phyloP scores from a whole-genome alignment of 2,888 invertebrate genomes.

The Xanthorhoe spadicearia region DNA sequence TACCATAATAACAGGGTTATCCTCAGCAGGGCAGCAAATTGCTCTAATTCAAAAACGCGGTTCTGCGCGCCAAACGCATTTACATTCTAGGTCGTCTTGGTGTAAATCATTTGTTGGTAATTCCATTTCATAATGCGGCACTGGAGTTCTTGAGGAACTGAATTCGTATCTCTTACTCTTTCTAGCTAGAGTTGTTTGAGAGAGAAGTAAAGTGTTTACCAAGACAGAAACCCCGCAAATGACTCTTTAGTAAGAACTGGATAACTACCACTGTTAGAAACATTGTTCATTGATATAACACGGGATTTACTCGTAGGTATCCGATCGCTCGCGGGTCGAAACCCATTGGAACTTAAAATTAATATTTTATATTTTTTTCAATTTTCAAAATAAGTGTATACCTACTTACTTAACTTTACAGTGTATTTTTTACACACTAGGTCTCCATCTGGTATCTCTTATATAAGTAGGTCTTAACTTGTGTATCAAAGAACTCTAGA shows the following conservation, averaged over 20 bases:
- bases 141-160: conserved; percentile 14
- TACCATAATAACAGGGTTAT: conserved; percentile 33
- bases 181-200: conserved; percentile 11
- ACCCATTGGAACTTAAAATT: no score
- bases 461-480: no score
- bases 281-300: no score
- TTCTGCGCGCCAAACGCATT: conserved; percentile 45
- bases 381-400: no score
- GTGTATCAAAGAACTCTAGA: background rate
- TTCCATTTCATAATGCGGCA: conserved; percentile 47
- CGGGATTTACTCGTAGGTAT: no score
- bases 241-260: no score
- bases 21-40: conserved; percentile 47
- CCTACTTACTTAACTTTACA: no score
- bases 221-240: background rate
- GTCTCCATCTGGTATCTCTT: no score
- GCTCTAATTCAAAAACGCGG: conserved; percentile 53
- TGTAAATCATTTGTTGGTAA: conserved; percentile 57
- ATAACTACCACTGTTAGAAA: no score
- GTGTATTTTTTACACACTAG: no score
- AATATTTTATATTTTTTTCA: no score
- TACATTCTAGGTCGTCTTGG: conserved; percentile 52
- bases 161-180: conserved; percentile 12
- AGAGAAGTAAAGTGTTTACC: background rate
- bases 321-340: no score